Conservation (phyloP, 2,113 vertebrate genomes). For the Mixornis gularis region DNA sequence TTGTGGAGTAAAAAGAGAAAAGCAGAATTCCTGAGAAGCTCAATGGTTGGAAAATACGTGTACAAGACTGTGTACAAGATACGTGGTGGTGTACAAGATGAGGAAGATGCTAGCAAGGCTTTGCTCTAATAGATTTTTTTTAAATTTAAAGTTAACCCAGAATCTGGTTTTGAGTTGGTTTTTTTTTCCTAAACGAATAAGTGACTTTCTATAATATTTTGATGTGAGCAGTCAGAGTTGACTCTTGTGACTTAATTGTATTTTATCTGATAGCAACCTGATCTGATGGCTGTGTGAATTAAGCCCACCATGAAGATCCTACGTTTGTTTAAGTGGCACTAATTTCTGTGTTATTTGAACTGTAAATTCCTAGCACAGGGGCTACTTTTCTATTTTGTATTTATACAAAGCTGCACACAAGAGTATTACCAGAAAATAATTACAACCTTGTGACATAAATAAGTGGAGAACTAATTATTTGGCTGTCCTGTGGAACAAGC, state of each 20-base stretch:
- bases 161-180: neutral
- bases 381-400: neutral
- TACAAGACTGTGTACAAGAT: too few relatives aligned
- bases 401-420: neutral
- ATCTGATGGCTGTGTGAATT: neutral
- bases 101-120: neutral
- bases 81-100: neutral
- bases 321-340: neutral
- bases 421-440: constrained; percentile 7
- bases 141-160: neutral
- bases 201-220: neutral
- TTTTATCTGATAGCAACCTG: neutral
- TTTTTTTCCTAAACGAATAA: neutral
- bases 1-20: neutral
- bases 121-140: neutral
- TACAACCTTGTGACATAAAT: neutral
- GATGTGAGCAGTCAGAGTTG: neutral
- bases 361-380: neutral
- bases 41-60: neutral
- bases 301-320: neutral
- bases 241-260: neutral
- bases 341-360: neutral
- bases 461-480: neutral
- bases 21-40: neutral
- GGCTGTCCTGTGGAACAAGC: neutral